phyloP scores from a whole-genome alignment of 2,797 vertebrate species.

The Myotis findleyi region DNA sequence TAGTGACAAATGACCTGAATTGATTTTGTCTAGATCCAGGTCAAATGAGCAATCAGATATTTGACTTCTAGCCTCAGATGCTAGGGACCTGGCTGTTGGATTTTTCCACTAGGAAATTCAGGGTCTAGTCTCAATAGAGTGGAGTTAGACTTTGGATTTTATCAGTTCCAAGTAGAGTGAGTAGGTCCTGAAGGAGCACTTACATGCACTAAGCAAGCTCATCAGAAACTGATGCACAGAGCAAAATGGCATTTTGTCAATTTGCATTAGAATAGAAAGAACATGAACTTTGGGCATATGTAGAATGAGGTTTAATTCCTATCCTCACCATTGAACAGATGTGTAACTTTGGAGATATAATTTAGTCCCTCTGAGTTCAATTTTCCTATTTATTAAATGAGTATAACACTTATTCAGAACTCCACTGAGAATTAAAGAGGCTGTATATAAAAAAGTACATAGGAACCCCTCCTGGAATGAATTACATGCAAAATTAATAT shows the following conservation, averaged over 20 bases:
- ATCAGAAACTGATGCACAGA: conserved; percentile 37
- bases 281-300: neutral
- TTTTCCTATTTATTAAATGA: conserved; percentile 46
- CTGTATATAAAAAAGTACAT: neutral
- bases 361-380: conserved; percentile 55
- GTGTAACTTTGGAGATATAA: conserved; percentile 1
- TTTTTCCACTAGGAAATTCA: conserved; percentile 17
- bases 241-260: conserved; percentile 48
- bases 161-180: neutral
- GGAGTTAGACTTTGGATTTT: conserved; percentile 48
- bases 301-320: conserved; percentile 48
- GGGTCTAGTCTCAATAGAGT: conserved; percentile 12
- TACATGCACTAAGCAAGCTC: conserved; percentile 32
- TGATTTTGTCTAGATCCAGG: conserved; percentile 71
- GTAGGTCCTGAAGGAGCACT: neutral
- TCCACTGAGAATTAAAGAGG: conserved; percentile 3
- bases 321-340: neutral
- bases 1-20: conserved; percentile 74
- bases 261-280: conserved; percentile 33
- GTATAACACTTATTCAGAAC: neutral
- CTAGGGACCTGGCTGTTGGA: neutral
- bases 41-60: conserved; percentile 66
- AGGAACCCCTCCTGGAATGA: conserved; percentile 11
- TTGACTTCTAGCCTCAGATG: conserved; percentile 54
- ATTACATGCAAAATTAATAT: neutral